A percentile compares a stretch with the other conserved stretches of the same genome.
These are phyloP conservation scores for Molossus molossus DNA, from an alignment of 2,797 vertebrate genomes.

Conservation along the genomic window DNA sequence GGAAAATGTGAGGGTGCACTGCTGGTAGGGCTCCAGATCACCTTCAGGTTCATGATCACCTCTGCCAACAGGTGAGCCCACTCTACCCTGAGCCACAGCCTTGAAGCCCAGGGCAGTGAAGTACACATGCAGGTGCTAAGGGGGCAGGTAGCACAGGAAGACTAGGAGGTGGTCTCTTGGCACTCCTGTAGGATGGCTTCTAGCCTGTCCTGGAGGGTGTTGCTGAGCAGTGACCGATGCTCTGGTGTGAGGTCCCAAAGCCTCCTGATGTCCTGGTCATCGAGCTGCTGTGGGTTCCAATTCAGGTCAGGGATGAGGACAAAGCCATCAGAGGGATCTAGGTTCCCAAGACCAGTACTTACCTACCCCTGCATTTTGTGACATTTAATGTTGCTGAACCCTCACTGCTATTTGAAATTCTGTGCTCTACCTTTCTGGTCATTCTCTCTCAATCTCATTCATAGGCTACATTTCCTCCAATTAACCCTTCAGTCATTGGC, in stretches of 20 bases:
- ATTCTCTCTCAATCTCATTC: not conserved
- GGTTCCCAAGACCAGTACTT: not conserved
- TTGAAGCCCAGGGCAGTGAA: conserved; percentile 94
- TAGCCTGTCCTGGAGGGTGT: conserved; percentile 90
- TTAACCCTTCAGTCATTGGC: not conserved
- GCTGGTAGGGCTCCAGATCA: conserved; percentile 90
- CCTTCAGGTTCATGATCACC: conserved; percentile 93
- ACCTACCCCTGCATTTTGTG: not conserved
- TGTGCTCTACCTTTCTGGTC: not conserved
- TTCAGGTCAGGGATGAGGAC: not conserved
- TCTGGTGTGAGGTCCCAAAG: not conserved
- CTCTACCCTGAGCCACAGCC: conserved; percentile 93
- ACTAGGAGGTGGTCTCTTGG: conserved; percentile 89
- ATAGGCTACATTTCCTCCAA: not conserved
- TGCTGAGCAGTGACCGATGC: not conserved
- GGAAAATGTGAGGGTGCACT: conserved; percentile 91
- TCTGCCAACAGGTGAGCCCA: conserved; percentile 94
- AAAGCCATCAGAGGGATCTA: not conserved
- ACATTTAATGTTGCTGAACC: not conserved
- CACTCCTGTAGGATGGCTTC: conserved; percentile 91
- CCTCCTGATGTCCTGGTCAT: no score
- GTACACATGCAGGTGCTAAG: conserved; percentile 95
- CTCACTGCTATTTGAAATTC: not conserved
- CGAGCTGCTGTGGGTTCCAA: not conserved
- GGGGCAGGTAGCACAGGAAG: conserved; percentile 96